Evolutionary conservation across 2,113 vertebrate genomes (phyloP).

Genomic region (Rhineura floridana): DNA sequence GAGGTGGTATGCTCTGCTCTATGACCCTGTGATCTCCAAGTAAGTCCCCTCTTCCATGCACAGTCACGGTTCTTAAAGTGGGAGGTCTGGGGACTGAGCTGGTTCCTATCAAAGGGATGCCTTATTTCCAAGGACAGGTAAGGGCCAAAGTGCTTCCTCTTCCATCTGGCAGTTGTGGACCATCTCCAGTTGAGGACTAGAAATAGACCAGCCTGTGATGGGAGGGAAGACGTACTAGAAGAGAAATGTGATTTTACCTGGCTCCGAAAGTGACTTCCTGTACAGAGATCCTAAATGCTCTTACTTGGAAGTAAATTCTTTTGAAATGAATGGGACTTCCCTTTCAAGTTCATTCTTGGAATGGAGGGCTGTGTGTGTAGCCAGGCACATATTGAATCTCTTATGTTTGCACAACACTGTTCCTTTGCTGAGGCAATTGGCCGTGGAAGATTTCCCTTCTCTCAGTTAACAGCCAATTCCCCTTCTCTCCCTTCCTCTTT

Average conservation of each 20-base stretch:
- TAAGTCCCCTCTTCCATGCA: constrained; percentile 68
- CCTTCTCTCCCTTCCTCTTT: not conserved
- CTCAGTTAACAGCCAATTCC: not conserved
- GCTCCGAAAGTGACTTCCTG: not conserved
- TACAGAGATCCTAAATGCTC: not conserved
- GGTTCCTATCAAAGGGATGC: too few species aligned
- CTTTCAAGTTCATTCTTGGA: not conserved
- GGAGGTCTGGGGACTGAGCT: not conserved
- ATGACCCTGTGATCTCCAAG: constrained; percentile 97
- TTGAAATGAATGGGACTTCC: not conserved
- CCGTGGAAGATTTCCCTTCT: not conserved
- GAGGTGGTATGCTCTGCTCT: constrained; percentile 94
- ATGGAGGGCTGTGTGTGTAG: not conserved
- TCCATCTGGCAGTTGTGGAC: not conserved
- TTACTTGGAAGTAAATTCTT: not conserved
- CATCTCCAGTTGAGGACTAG: not conserved
- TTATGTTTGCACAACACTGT: not conserved
- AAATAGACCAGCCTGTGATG: not conserved
- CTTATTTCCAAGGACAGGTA: not conserved
- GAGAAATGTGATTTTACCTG: not conserved
- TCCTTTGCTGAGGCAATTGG: not conserved
- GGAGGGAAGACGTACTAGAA: not conserved
- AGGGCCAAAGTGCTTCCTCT: not conserved
- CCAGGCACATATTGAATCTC: not conserved
- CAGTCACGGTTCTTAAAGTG: not conserved